phyloP scores from a whole-genome alignment of 2,888 invertebrate genomes.

The Chymomyza amoena region DNA sequence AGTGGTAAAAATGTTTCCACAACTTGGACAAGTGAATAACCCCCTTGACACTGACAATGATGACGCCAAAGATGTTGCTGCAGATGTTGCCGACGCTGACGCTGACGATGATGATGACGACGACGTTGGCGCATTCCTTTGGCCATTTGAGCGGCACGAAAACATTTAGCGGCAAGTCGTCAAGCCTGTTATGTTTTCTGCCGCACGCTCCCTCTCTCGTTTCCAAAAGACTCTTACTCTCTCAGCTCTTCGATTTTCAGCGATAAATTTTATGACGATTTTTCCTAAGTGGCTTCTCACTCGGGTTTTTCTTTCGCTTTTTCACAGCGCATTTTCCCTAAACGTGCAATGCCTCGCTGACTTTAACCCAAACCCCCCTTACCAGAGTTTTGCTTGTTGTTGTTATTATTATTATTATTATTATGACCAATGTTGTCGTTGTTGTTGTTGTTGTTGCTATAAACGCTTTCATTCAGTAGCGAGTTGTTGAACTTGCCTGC shows the following conservation, averaged over 20 bases:
- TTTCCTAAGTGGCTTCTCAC: conserved; percentile 46
- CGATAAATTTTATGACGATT: conserved; percentile 47
- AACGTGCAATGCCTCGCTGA: conserved; percentile 25
- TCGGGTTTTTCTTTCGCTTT: conserved; percentile 18
- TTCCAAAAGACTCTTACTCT: conserved; percentile 26
- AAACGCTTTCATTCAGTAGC: conserved; percentile 30
- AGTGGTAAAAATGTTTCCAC: not conserved
- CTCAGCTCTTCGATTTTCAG: conserved; percentile 39
- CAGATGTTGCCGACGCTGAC: not conserved
- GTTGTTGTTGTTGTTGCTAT: conserved; percentile 8
- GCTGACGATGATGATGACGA: not conserved
- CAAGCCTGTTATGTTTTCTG: conserved; percentile 40
- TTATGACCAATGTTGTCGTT: not conserved
- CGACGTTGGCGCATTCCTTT: conserved; percentile 3
- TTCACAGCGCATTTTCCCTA: conserved; percentile 48
- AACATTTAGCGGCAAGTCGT: conserved; percentile 40
- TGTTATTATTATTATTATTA: not conserved
- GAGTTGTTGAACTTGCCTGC: conserved; percentile 56
- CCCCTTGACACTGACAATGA: conserved; percentile 20
- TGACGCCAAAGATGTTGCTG: not conserved
- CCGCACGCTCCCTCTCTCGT: conserved; percentile 9
- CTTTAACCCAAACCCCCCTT: not conserved
- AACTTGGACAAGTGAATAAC: conserved; percentile 50
- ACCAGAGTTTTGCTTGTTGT: not conserved
- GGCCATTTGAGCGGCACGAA: not conserved